Evolutionary conservation across 2,888 invertebrate genomes (phyloP), one percentile per base, ranked within the genome.

Genomic region (Prenolepis imparis): DNA sequence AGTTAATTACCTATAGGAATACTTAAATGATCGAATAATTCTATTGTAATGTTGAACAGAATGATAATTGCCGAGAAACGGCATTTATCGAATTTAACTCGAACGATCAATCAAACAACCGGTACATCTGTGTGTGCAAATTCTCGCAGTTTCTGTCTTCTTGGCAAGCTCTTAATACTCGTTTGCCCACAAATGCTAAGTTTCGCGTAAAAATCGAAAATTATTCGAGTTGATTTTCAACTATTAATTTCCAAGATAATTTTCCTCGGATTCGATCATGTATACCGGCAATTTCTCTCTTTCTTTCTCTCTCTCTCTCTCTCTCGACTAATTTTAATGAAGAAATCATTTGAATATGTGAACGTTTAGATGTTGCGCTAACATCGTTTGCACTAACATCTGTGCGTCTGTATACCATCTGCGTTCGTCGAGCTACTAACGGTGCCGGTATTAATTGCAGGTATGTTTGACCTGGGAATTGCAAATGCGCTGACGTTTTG

Each of bases 61-160:
- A 39, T 59, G 88, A 86, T 89, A 89, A 89, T 89, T 89, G 84
- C 75, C 83, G 70, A 28, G 61, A 61, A 32, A 72, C 21, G 48
- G 66, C 80, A 70, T 81, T 84, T 77, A 52, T 52, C 48, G 72
- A 78, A 89, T 89, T 89, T 82, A 85, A 88, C 64, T 83, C 55
- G 83, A 67, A 67, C 74, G 80, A 89, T 88, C 84, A 82, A 85
- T 89, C 89, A 86, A 85, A 84, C 83, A 66, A 70, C 61, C 72
- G 73, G 72, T 67, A 78, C 32, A 57, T 74, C 24, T 64, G 70
- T 24, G 15, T 18, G n/a, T n/a, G 52, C 24, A 64, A 41, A 52
- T 18, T 67, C n/a, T 15, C 28, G 39, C 15, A 55, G n/a, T 55
- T 44, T 59, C 21, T n/a, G n/a, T 36, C 18, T 52, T 18, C n/a